A percentile compares a stretch with the other conserved stretches of the same genome.
Evolutionary conservation across 2,797 vertebrate species (phyloP).

Genomic region (Siniperca obscura): DNA sequence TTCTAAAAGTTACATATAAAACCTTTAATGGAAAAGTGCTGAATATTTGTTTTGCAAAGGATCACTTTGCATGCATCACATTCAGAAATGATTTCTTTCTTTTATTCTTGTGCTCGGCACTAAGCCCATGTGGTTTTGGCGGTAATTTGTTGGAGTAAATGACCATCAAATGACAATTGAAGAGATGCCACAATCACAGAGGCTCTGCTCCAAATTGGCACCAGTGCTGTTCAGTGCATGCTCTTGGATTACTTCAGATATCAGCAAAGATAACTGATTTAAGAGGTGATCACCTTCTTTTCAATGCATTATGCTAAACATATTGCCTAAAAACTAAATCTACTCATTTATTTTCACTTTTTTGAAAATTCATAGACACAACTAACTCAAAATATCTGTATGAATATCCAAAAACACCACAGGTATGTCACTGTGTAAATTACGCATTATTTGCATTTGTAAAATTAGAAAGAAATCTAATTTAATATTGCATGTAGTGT

Average conservation of each 20-base stretch:
- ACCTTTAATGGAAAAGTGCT: neutral
- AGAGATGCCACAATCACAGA: neutral
- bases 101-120: neutral
- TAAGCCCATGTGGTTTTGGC: neutral
- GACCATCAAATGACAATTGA: neutral
- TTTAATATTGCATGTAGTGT: neutral
- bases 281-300: neutral
- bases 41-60: neutral
- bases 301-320: neutral
- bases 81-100: neutral
- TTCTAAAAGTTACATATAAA: too few species aligned
- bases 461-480: neutral
- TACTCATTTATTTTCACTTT: neutral
- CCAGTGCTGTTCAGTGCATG: neutral
- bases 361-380: neutral
- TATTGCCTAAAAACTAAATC: neutral
- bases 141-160: slow-evolving; percentile 4
- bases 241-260: neutral
- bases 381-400: too few species aligned
- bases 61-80: neutral
- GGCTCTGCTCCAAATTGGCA: neutral
- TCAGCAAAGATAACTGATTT: neutral
- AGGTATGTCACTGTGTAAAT: neutral
- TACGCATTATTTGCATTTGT: neutral
- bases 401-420: neutral